Base-by-base conservation (phyloP, 2,888 invertebrate species). In the Conistra vaccinii region DNA sequence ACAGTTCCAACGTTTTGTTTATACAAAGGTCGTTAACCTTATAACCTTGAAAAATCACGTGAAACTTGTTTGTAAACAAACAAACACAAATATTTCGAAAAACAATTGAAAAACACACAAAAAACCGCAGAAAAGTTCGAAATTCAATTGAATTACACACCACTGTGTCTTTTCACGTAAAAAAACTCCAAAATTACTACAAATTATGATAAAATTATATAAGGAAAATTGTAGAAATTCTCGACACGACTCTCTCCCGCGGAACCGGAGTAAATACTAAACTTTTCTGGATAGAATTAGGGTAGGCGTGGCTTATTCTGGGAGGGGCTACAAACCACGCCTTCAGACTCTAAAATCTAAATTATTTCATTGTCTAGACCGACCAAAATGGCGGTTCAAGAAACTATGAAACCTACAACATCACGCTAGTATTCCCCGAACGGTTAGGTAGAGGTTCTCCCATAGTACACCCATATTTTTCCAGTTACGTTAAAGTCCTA, bases 331-430 rank as follows among this genome's bases (percentile, higher is more conserved):
- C 7, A 57, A 35, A 57, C 85, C 86, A 87, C 91, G 89, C 91
- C 90, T 69, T 10, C 42, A 4, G 35, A 35, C 14, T 69, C 51
- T 80, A 77, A 76, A 58, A 74, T 88, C 81, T 90, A 86, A 91
- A 90, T 88, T 87, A 89, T 88, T 84, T 87, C 76, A 42, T 20
- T 57, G 91, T 90, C 90, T 91, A 91, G 91, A 91, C 91, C 2
- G 14, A 0, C 0, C 61, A 90, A 88, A 63, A 90, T 90, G 90
- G 90, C 90, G 65, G 73, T n/a, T 42, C 5, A 62, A 51, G 80
- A 42, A 42, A 48, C 2, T 69, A 55, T 60, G 32, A 20, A 35
- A 55, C 17, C 17, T 61, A 39, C 29, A n/a, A n/a, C n/a, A 51
- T n/a, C 12, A 32, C 1, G 17, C 9, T 1, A 32, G 17, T n/a